These are phyloP conservation scores for Smutsia gigantea DNA, from an alignment of 2,797 vertebrate genomes.

Conservation along the genomic window DNA sequence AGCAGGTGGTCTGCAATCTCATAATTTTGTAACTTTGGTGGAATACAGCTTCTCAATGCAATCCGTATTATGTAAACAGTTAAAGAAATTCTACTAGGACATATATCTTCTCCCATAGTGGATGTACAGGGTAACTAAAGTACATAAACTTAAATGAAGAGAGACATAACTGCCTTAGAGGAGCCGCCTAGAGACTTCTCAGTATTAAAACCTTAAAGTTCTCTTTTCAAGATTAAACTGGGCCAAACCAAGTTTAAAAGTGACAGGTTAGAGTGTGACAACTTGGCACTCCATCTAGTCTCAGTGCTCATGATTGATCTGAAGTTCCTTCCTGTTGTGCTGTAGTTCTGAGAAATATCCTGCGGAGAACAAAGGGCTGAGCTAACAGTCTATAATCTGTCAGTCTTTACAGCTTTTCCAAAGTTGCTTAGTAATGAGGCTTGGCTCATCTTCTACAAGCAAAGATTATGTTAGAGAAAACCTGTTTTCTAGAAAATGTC, in stretches of 20 bases:
- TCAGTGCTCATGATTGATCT: background rate
- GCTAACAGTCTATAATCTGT: background rate
- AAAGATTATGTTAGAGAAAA: background rate
- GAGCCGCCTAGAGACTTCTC: background rate
- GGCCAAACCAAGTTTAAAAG: constrained; percentile 48
- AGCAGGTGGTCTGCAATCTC: background rate
- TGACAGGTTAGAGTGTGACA: background rate
- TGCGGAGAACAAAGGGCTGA: background rate
- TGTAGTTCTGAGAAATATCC: constrained; percentile 1
- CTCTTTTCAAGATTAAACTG: constrained; percentile 43
- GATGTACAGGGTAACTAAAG: background rate
- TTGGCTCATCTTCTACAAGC: background rate
- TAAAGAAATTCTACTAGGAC: background rate
- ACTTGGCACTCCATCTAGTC: background rate
- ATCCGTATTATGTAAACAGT: background rate
- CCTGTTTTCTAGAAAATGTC: constrained; percentile 6
- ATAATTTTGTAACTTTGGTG: background rate
- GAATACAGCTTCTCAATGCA: background rate
- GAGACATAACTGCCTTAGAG: background rate
- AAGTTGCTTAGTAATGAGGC: background rate
- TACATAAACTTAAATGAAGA: background rate
- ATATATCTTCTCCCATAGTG: background rate
- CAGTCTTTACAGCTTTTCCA: background rate
- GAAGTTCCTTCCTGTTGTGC: background rate
- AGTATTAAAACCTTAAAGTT: background rate